Evolutionary conservation across 2,113 vertebrate genomes (phyloP).

Genomic region (Phalacrocorax brasilianus): DNA sequence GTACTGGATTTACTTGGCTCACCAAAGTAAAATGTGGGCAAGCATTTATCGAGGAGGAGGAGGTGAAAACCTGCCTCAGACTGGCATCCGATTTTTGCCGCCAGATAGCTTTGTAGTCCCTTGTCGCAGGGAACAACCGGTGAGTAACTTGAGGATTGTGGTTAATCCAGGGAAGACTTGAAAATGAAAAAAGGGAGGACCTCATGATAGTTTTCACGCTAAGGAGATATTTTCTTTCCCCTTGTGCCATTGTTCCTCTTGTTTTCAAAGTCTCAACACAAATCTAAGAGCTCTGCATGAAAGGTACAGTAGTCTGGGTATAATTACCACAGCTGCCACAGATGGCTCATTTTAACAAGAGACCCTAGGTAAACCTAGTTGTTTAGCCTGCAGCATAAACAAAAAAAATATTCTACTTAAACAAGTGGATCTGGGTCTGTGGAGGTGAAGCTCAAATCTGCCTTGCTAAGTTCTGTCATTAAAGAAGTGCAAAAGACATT

Average conservation of each 20-base stretch:
- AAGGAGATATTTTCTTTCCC: conserved; percentile 59
- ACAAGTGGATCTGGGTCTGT: conserved; percentile 66
- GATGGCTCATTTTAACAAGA: conserved; percentile 78
- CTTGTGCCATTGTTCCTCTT: conserved; percentile 50
- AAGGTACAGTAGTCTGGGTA: conserved; percentile 73
- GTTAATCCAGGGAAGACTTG: conserved; percentile 18
- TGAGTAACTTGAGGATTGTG: neutral
- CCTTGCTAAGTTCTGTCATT: conserved; percentile 57
- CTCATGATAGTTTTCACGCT: conserved; percentile 38
- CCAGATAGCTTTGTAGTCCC: neutral
- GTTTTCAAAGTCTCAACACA: conserved; percentile 67
- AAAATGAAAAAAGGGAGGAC: conserved; percentile 2
- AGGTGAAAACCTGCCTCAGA: neutral
- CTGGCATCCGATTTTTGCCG: neutral
- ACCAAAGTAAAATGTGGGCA: neutral
- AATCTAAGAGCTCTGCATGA: conserved; percentile 69
- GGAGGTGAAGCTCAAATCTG: conserved; percentile 61
- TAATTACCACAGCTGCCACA: conserved; percentile 74
- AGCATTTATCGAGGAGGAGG: neutral
- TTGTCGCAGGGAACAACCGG: neutral
- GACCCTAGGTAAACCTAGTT: conserved; percentile 72
- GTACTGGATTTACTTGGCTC: neutral
- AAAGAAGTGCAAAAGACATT: conserved; percentile 18
- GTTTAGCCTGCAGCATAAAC: conserved; percentile 82
- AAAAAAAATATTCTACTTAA: conserved; percentile 75